Percentiles rank a stretch among this genome's conserved stretches.
phyloP scores from a whole-genome alignment of 1,140 invertebrate species.

The Drosophila equinoxialis region DNA sequence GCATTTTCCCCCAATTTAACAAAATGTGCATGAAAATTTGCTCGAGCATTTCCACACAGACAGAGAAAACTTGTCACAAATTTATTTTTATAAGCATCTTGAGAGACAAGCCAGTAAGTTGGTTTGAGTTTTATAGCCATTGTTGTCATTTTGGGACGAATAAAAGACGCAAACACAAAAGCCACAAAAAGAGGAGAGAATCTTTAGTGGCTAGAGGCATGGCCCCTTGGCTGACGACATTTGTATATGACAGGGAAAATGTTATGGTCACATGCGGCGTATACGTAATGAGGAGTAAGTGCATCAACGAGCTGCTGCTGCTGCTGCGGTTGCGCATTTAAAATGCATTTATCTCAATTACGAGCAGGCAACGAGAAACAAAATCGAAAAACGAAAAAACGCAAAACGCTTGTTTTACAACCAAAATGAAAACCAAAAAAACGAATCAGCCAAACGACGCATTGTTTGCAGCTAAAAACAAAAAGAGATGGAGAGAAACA shows the following conservation, averaged over 20 bases:
- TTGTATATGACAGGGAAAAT: constrained; percentile 9
- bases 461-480: constrained; percentile 60
- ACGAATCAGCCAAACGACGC: constrained; percentile 52
- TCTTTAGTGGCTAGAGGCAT: constrained; percentile 17
- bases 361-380: constrained; percentile 48
- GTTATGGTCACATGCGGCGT: constrained; percentile 35
- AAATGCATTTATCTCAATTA: constrained; percentile 81
- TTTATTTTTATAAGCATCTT: constrained; percentile 70
- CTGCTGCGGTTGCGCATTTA: constrained; percentile 62
- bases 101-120: constrained; percentile 50
- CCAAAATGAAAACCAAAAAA: constrained; percentile 61
- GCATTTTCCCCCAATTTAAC: constrained; percentile 61
- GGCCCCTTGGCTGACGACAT: constrained; percentile 7
- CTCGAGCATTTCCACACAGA: constrained; percentile 28
- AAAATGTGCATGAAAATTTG: constrained; percentile 52
- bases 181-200: neutral
- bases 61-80: constrained; percentile 36
- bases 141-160: constrained; percentile 60
- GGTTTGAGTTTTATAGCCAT: constrained; percentile 53
- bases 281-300: constrained; percentile 51
- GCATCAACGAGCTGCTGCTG: constrained; percentile 40
- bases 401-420: constrained; percentile 73
- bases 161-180: constrained; percentile 33
- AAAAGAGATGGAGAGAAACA: neutral
- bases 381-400: constrained; percentile 38